Evolutionary conservation across 1,140 invertebrate genomes (phyloP), one percentile per base, ranked within the genome.

Genomic region (Eciton burchellii): DNA sequence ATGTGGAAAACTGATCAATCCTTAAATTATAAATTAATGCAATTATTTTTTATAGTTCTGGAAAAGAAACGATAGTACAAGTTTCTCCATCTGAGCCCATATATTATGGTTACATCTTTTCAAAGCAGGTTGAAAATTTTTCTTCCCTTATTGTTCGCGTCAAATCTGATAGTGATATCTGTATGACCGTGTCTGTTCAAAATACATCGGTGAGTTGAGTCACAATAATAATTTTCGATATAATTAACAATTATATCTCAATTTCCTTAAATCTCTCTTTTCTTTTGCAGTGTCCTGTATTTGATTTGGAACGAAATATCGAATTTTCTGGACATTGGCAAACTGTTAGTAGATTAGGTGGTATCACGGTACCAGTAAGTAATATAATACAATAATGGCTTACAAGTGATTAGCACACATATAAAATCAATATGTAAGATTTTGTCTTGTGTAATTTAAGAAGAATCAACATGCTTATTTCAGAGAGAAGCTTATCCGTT

Each of bases 171-270:
- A 94, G 94, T 88, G 90, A 94, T 16, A 90, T 92, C 21, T 96
- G 96, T 89, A 95, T 95, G 92, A 94, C 95, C 9, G 91, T 96
- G 9, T 96, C 96, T n/a, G 92, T 96, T 65, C 96, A 96, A 88
- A 94, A 95, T 89, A 92, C 93, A 29, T 92, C 94, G 76, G 95
- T 96, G 91, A 92, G 93, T 85, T 35, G 6, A 35, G 35, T 3
- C 24, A 1, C 5, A 0, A 19, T 41, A 12, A 71, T 19, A 11
- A 26, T 8, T 21, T 14, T n/a, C n/a, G 4, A 11, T 19, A 26
- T 56, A 63, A 57, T 21, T 54, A 49, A 9, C 35, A 35, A 35
- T 6, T 35, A 35, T 35, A 35, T 35, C 6, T 43, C 3, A 16
- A 14, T 47, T 59, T 9, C 24, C n/a, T n/a, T 54, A 54, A 19